Evolutionary conservation across 2,888 invertebrate genomes (phyloP).

Genomic region (Tuta absoluta): DNA sequence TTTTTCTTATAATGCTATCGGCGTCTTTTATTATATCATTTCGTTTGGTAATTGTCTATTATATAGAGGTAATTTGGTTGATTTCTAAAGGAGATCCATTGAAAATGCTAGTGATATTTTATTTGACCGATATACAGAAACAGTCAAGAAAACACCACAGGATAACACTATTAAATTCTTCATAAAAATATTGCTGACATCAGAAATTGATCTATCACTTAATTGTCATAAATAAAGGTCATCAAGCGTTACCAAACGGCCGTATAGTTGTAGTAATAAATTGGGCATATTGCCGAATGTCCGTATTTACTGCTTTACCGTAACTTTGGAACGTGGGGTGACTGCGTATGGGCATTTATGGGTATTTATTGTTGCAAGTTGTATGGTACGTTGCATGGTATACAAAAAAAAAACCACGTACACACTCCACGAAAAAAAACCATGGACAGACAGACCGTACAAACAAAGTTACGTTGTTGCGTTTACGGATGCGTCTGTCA

Average conservation of each 20-base stretch:
- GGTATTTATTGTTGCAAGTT: background rate
- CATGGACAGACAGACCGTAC: too few species aligned
- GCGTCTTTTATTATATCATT: too few species aligned
- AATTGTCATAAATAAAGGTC: constrained; percentile 11
- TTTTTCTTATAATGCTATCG: too few species aligned
- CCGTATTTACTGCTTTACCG: constrained; percentile 11
- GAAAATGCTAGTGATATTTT: too few species aligned
- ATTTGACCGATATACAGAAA: too few species aligned
- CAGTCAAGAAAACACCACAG: too few species aligned
- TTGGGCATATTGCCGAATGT: constrained; percentile 17
- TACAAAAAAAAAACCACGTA: background rate
- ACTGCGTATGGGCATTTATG: background rate
- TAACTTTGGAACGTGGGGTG: constrained; percentile 13
- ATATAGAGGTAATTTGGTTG: too few species aligned
- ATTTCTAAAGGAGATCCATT: too few species aligned
- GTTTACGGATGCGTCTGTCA: too few species aligned
- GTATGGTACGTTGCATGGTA: background rate
- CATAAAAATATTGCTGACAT: background rate
- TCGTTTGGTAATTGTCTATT: too few species aligned
- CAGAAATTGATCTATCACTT: constrained; percentile 5
- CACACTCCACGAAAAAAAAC: too few species aligned
- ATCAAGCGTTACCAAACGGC: constrained; percentile 8
- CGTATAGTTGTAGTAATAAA: constrained; percentile 13
- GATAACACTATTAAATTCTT: constrained; percentile 1
- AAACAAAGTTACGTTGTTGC: too few species aligned